phyloP scores from a whole-genome alignment of 2,113 vertebrate genomes.

The Polyodon spathula region DNA sequence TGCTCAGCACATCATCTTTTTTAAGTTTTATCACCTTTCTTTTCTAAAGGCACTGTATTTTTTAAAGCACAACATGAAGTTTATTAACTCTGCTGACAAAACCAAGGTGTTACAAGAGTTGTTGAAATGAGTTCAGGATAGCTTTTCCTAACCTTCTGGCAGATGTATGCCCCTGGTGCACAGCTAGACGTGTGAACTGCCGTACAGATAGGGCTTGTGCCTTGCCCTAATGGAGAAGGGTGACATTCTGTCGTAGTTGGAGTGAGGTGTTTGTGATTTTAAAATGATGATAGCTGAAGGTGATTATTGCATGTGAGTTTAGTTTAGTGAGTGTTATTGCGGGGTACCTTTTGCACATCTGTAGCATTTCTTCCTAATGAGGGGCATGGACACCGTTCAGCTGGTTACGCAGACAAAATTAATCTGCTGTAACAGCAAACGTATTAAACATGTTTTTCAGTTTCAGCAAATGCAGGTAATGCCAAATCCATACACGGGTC shows the following conservation, averaged over 20 bases:
- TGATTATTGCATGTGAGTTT: slow-evolving; percentile 18
- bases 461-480: no score
- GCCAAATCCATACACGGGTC: no score
- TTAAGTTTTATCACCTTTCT: no score
- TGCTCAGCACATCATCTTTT: no score
- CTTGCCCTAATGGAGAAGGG: slow-evolving; percentile 18
- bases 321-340: slow-evolving; percentile 10
- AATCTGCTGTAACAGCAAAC: no score
- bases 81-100: slow-evolving; percentile 7
- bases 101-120: slow-evolving; percentile 17
- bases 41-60: neutral
- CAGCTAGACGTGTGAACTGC: slow-evolving; percentile 16
- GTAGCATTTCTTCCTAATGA: neutral
- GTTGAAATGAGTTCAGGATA: slow-evolving; percentile 20
- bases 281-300: slow-evolving; percentile 21
- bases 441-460: no score
- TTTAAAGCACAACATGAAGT: slow-evolving; percentile 8
- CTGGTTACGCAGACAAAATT: no score
- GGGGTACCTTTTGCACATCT: slow-evolving; percentile 1
- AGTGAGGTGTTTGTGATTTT: slow-evolving; percentile 22
- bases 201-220: slow-evolving; percentile 19
- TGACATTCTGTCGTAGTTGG: slow-evolving; percentile 21
- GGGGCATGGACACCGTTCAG: slow-evolving; percentile 1
- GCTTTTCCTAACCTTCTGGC: slow-evolving; percentile 15
- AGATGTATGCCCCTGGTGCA: slow-evolving; percentile 22